Evolutionary conservation across 2,888 invertebrate genomes (phyloP), one percentile per base, ranked within the genome.

Genomic region (Sylvicola cinctus): DNA sequence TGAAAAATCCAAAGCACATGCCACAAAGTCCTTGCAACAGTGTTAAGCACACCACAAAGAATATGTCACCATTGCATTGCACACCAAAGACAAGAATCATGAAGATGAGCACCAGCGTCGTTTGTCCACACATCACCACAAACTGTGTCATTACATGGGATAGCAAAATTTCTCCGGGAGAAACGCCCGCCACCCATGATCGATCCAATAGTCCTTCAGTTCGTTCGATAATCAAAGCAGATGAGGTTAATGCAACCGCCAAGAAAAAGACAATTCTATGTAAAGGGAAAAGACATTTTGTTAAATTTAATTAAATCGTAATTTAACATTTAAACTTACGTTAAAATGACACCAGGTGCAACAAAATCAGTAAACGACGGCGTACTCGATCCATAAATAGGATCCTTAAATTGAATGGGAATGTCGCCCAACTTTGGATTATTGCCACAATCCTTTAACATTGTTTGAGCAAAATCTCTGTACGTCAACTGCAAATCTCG

Each of bases 351-450:
- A 43, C 91, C 91, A 29, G 91, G 91, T 11, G 91, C 91, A 39
- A 93, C 91, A 58, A 91, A 93, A 57, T 91, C 88, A 1, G 90
- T 90, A 51, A 93, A 93, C 11, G 83, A 87, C 3, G 91, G 88
- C 51, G 84, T 76, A 54, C 71, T 78, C 37, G 75, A 74, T 34
- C 87, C 88, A 54, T 87, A 88, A 49, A 88, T 80, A 29, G 88
- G 87, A 40, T 81, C 71, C 50, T 77, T 74, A 60, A 87, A 85
- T 59, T 84, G 79, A 45, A 85, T 84, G 11, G 85, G 85, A 42
- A 85, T 76, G 58, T 84, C 84, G 12, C 87, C 87, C 23, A 88
- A 62, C 47, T 78, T 80, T 2, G 84, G 76, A 60, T 87, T 88
- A 51, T 78, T 70, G 2, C 74, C 66, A 49, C 85, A 83, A 6